Conservation (phyloP, 2,113 vertebrate species). For the Euleptes europaea region DNA sequence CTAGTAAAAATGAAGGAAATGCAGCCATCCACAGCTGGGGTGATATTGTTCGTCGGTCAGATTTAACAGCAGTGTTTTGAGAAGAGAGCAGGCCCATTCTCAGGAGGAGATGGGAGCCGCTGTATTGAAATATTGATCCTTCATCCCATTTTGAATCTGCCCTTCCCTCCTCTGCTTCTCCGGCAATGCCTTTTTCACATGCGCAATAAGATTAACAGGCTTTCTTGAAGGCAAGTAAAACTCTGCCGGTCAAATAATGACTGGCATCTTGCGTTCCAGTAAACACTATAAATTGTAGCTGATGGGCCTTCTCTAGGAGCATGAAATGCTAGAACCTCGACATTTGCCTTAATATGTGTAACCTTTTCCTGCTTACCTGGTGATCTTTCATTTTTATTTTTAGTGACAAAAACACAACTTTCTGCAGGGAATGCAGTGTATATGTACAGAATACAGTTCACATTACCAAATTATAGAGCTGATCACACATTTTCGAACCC, state of each 20-base stretch:
- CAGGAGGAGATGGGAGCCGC: background rate
- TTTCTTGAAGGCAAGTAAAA: background rate
- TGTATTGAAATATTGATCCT: conserved; percentile 23
- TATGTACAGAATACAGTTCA: background rate
- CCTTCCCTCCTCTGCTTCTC: background rate
- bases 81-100: background rate
- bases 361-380: background rate
- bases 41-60: background rate
- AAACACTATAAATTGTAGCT: background rate
- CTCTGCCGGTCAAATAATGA: background rate
- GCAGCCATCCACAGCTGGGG: background rate
- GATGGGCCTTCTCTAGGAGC: background rate
- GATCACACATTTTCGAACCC: background rate
- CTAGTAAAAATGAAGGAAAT: background rate
- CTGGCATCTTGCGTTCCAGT: conserved; percentile 5
- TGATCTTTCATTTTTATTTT: conserved; percentile 8
- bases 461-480: background rate
- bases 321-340: background rate
- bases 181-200: background rate
- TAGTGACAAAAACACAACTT: background rate
- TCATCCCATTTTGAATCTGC: too few species aligned
- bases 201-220: background rate
- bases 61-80: background rate
- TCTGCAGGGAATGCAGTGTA: background rate
- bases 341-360: background rate